Conservation (phyloP, 2,888 invertebrate species). For the Dendrolimus houi region DNA sequence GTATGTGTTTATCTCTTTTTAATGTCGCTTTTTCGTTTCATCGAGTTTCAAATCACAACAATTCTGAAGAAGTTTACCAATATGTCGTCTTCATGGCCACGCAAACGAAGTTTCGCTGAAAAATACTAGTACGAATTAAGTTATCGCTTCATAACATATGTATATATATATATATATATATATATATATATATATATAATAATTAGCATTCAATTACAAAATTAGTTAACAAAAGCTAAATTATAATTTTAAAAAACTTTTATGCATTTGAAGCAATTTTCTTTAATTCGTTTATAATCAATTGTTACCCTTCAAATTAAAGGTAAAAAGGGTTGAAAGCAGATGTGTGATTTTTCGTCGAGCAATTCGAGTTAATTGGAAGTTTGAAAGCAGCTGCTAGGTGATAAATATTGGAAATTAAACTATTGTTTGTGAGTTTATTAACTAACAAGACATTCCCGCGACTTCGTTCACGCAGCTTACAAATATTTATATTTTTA, state of each 20-base stretch:
- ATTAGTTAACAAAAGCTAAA: neutral
- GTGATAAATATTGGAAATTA: neutral
- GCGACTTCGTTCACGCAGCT: no score
- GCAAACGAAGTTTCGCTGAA: no score
- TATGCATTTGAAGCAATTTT: conserved; percentile 11
- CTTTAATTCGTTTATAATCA: conserved; percentile 53
- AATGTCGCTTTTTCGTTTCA: no score
- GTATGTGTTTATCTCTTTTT: no score
- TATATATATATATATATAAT: no score
- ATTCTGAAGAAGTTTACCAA: no score
- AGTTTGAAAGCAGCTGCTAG: conserved; percentile 14
- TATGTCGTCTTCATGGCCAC: no score
- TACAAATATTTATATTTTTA: no score
- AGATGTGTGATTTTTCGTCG: conserved; percentile 63
- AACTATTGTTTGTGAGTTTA: neutral
- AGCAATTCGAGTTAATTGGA: conserved; percentile 50
- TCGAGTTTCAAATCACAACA: no score
- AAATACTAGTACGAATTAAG: no score
- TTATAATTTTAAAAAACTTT: neutral
- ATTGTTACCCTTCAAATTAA: conserved; percentile 26
- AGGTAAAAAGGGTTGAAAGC: conserved; percentile 45
- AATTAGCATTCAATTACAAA: neutral
- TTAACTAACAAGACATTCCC: neutral
- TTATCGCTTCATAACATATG: no score
- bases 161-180: no score